Percentiles rank a stretch among this genome's conserved stretches.
These are phyloP conservation scores for Emydocephalus ijimae DNA, from an alignment of 2,113 vertebrate species.

Conservation along the genomic window DNA sequence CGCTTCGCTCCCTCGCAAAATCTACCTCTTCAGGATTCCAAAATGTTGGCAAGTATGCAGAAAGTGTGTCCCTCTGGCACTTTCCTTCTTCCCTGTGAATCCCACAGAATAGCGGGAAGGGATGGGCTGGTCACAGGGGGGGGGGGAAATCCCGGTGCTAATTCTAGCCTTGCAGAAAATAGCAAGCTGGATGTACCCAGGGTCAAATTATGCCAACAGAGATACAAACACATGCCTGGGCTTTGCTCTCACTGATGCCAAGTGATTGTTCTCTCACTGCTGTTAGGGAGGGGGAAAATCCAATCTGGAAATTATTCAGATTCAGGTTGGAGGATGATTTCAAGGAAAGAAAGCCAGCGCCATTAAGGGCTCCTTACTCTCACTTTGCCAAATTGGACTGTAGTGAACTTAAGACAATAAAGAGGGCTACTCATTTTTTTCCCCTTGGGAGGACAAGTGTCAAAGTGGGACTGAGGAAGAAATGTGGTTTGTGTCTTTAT, in stretches of 20 bases:
- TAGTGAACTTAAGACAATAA: background rate
- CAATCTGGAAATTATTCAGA: background rate
- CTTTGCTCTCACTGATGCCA: slow-evolving; percentile 2
- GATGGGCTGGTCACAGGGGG: slow-evolving; percentile 17
- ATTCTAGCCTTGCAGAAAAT: slow-evolving; percentile 30
- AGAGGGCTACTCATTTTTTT: background rate
- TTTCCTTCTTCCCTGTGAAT: slow-evolving; percentile 4
- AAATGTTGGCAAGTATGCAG: too few relatives aligned
- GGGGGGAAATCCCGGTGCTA: slow-evolving; percentile 12
- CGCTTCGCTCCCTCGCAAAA: too few relatives aligned
- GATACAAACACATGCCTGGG: slow-evolving; percentile 12
- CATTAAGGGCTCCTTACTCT: background rate
- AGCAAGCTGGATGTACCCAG: background rate
- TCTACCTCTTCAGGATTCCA: too few relatives aligned
- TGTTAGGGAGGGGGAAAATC: background rate
- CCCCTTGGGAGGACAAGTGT: rapidly evolving
- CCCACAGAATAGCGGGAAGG: slow-evolving; percentile 27
- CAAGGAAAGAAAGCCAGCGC: background rate
- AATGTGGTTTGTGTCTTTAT: background rate
- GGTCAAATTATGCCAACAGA: background rate
- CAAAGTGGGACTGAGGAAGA: background rate
- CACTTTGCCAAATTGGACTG: background rate
- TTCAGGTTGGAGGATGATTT: background rate
- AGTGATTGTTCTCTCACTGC: background rate
- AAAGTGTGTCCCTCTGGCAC: background rate